Percentiles rank a stretch among this genome's conserved stretches.
These are phyloP conservation scores for Limnephilus rhombicus DNA, from an alignment of 2,888 invertebrate genomes.

Conservation along the genomic window DNA sequence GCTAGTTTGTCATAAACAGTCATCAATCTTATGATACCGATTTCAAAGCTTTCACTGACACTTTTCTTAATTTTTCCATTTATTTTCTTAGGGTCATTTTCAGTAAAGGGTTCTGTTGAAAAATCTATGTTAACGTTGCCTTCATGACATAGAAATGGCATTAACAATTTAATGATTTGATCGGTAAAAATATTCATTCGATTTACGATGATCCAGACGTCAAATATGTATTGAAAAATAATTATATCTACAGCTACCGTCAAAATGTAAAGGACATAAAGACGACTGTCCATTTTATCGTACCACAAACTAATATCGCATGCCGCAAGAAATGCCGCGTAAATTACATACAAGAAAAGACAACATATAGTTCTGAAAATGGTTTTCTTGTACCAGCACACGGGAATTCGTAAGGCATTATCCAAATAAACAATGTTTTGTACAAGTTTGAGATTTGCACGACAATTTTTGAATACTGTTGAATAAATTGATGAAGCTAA, in stretches of 20 bases:
- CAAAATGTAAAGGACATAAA: not conserved
- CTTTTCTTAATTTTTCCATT: not conserved
- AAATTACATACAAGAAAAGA: not conserved
- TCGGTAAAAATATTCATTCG: not conserved
- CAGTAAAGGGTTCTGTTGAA: not conserved
- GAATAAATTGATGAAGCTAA: not conserved
- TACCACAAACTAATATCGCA: not conserved
- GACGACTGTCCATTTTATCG: not conserved
- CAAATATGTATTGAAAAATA: not conserved
- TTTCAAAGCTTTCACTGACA: not conserved
- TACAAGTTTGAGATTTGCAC: not conserved
- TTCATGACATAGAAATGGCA: not conserved
- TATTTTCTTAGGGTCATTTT: not conserved
- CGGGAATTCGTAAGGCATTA: not conserved
- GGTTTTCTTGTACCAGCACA: not conserved
- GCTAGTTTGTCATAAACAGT: conserved; percentile 39
- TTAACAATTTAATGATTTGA: not conserved
- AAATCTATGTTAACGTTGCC: not conserved
- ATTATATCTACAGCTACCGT: not conserved
- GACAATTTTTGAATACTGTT: not conserved
- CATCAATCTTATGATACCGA: not conserved
- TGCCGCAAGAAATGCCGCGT: not conserved
- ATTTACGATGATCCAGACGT: not conserved
- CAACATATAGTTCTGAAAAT: not conserved
- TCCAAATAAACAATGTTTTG: not conserved